phyloP scores from a whole-genome alignment of 2,888 invertebrate genomes.

The Sceliomorpha sp. region DNA sequence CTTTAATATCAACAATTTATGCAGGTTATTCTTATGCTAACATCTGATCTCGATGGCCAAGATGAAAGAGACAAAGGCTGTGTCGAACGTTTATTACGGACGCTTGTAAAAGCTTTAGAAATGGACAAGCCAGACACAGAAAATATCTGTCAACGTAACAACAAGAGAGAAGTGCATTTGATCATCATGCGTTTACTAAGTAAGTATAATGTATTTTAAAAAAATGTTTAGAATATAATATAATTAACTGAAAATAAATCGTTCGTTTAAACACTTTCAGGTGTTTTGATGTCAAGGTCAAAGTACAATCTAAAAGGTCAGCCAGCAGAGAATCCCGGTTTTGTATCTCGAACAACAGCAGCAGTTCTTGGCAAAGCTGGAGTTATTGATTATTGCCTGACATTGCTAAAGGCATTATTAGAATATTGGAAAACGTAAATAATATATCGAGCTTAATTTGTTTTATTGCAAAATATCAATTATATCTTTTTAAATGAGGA shows the following conservation, averaged over 20 bases:
- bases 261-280: constrained; percentile 79
- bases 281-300: constrained; percentile 89
- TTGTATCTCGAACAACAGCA: constrained; percentile 87
- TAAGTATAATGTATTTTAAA: constrained; percentile 78
- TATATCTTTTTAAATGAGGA: too few relatives aligned
- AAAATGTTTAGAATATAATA: neutral
- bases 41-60: constrained; percentile 92
- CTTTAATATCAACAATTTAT: constrained; percentile 65
- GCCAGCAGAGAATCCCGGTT: constrained; percentile 80
- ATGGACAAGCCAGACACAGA: constrained; percentile 83
- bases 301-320: constrained; percentile 82
- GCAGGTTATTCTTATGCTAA: constrained; percentile 93
- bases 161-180: constrained; percentile 91
- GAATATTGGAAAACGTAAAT: constrained; percentile 87
- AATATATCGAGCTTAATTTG: too few relatives aligned
- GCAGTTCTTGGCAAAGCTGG: constrained; percentile 86
- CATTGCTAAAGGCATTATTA: constrained; percentile 86
- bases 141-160: constrained; percentile 84
- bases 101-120: constrained; percentile 87
- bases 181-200: constrained; percentile 93
- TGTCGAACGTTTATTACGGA: constrained; percentile 87
- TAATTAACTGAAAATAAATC: constrained; percentile 1
- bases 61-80: constrained; percentile 90
- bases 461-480: constrained; percentile 1
- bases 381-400: constrained; percentile 87